Evolutionary conservation across 2,888 invertebrate genomes (phyloP), one percentile per base, ranked within the genome.

Genomic region (Helobdella robusta): DNA sequence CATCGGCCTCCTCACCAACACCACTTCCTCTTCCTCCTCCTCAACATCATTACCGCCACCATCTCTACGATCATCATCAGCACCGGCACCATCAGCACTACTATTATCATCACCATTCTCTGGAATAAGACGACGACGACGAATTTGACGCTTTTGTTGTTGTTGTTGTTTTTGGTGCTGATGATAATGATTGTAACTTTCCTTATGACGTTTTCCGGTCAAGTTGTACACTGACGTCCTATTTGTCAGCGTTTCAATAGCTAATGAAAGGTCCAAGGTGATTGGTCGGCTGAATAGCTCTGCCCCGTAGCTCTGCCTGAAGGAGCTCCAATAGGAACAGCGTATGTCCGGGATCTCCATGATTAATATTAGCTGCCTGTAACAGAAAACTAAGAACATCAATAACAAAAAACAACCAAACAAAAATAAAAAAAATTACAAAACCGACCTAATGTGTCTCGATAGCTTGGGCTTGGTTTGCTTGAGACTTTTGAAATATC

Each of bases 301-400:
- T 2, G 73, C 72, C 4, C 95, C 95, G 68, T 90, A 86, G 76
- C 93, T 92, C 83, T 90, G 87, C 0, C 93, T 90, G 73, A 91
- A 94, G 0, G 95, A 95, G 85, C 95, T 93, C 97, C 95, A 97
- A 81, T 97, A 97, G 77, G 87, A 88, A 8, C 92, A 81, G 70
- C 82, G 78, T 72, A 83, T 83, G 72, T 89, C 86, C 74, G 94
- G 93, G 63, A 95, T 82, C 0, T 89, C 89, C 73, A 95, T 84
- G 5, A 89, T 86, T 3, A 94, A 81, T 76, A 91, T 86, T 36
- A 94, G 86, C 74, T 88, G 88, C 71, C 89, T 86, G 77, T 89
- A 28, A 61, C 8, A 11, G n/a, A 44, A 59, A 64, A 64, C 11
- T 1, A 3, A 61, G 23, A 34, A 64, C 23, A 64, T 30, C 36